These are phyloP conservation scores for Temnothorax nylanderi DNA, from an alignment of 1,140 invertebrate genomes.

Conservation along the genomic window DNA sequence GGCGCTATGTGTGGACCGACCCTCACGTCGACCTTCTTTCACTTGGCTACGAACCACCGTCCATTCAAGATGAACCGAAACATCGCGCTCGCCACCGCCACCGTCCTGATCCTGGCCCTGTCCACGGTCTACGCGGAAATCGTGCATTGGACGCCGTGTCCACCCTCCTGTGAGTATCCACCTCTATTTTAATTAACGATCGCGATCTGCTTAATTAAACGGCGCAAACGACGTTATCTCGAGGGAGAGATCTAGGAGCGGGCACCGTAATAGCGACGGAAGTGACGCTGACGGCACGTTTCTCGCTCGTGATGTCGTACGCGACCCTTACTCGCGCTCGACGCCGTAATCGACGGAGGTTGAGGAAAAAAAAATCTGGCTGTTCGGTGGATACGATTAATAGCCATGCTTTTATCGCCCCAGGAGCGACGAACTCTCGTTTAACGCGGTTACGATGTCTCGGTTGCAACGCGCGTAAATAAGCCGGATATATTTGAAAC, in stretches of 20 bases:
- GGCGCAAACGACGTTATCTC: neutral
- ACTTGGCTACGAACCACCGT: conserved; percentile 73
- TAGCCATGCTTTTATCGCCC: neutral
- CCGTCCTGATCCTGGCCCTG: conserved; percentile 66
- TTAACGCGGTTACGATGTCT: neutral
- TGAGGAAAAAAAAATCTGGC: neutral
- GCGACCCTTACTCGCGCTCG: neutral
- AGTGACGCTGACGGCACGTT: neutral
- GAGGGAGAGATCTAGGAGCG: neutral
- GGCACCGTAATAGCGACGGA: neutral
- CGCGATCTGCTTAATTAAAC: conserved; percentile 27
- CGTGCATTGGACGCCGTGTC: conserved; percentile 67
- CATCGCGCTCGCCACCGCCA: conserved; percentile 65
- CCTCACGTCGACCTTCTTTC: conserved; percentile 74
- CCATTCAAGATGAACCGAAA: conserved; percentile 75
- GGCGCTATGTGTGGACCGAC: conserved; percentile 58
- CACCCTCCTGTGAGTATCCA: conserved; percentile 71
- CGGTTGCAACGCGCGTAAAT: neutral
- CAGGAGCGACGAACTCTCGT: neutral
- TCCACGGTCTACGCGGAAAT: conserved; percentile 69
- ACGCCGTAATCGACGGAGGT: neutral
- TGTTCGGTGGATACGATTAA: neutral
- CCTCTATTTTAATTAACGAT: neutral
- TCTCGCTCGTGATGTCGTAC: neutral
- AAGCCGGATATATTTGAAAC: neutral